Percentiles rank a stretch among this genome's conserved stretches.
These are phyloP conservation scores for Andrena haemorrhoa DNA, from an alignment of 2,888 invertebrate genomes.

Conservation along the genomic window DNA sequence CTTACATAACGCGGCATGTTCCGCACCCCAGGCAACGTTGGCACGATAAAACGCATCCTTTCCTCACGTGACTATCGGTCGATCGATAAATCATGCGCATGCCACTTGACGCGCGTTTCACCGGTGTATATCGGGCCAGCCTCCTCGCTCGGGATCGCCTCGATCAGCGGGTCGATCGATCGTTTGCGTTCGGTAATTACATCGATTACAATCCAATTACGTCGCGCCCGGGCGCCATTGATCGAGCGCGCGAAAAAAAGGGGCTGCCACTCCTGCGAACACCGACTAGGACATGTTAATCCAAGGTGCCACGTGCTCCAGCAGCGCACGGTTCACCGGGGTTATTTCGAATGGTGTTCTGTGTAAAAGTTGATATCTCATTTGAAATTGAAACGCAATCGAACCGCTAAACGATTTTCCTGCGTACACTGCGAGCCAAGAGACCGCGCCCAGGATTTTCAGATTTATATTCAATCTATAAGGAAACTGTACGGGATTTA, in stretches of 20 bases:
- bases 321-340: conserved; percentile 17
- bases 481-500: too few relatives aligned
- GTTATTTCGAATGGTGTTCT: conserved; percentile 16
- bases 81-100: conserved; percentile 60
- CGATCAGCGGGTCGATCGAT: conserved; percentile 55
- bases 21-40: neutral
- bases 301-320: conserved; percentile 32
- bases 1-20: neutral
- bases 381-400: conserved; percentile 17
- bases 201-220: conserved; percentile 75
- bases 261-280: conserved; percentile 52
- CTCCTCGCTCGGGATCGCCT: conserved; percentile 35
- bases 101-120: conserved; percentile 42
- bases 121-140: conserved; percentile 15
- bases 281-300: conserved; percentile 66
- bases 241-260: conserved; percentile 40
- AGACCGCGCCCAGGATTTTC: too few relatives aligned
- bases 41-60: conserved; percentile 49
- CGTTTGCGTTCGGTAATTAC: conserved; percentile 72
- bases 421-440: neutral
- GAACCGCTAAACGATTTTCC: neutral
- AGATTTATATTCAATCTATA: too few relatives aligned
- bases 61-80: conserved; percentile 29
- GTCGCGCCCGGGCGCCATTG: conserved; percentile 53
- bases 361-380: conserved; percentile 33